Conservation (phyloP, 30 jellyfish, hydroid and myxozoan species). For the Rhopilema esculentum region DNA sequence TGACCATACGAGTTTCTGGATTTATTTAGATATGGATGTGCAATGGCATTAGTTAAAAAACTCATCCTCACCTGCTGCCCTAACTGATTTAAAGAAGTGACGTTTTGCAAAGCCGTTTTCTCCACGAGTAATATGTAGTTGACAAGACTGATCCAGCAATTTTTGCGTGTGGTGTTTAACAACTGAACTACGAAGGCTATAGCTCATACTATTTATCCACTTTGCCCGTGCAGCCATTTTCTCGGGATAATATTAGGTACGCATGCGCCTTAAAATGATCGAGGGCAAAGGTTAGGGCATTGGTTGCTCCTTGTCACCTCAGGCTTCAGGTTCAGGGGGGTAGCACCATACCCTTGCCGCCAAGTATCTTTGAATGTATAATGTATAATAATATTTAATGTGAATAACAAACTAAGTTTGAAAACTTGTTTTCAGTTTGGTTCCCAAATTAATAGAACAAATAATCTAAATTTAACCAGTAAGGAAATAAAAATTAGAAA, state of each 20-base stretch:
- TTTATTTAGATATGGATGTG: background rate
- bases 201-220: background rate
- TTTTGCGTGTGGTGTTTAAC: background rate
- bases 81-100: constrained; percentile 20
- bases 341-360: no score
- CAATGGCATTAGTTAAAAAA: background rate
- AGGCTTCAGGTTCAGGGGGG: no score
- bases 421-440: no score
- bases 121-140: background rate
- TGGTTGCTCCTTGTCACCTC: no score
- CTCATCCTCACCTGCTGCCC: constrained; percentile 29
- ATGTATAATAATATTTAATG: no score
- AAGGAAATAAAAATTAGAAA: no score
- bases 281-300: background rate
- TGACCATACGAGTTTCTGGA: no score
- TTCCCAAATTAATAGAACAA: no score
- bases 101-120: background rate
- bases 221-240: background rate
- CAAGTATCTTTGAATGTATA: no score
- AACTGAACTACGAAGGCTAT: background rate
- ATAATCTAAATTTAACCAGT: no score
- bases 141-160: background rate
- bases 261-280: background rate
- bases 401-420: no score
- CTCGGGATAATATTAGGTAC: background rate